These are phyloP conservation scores for Ostrea denselamellosa DNA, from an alignment of 1,140 invertebrate genomes.

Conservation along the genomic window DNA sequence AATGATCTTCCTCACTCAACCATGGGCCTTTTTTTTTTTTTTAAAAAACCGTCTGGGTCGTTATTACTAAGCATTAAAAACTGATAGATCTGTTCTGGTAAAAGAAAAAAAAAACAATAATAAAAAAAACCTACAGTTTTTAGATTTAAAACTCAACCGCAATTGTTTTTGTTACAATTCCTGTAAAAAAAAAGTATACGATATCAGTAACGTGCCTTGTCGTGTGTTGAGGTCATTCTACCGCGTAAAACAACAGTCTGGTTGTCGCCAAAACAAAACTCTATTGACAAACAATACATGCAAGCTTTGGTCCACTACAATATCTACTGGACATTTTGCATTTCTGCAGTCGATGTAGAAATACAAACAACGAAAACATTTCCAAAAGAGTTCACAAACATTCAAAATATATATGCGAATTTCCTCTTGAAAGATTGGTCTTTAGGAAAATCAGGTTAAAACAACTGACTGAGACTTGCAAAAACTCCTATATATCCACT, in stretches of 20 bases:
- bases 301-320: not conserved
- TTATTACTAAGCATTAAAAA: not conserved
- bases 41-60: not conserved
- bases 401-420: not conserved
- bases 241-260: not conserved
- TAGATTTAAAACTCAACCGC: constrained; percentile 11
- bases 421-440: not conserved
- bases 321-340: not conserved
- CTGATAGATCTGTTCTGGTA: not conserved
- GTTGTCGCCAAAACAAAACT: constrained; percentile 4
- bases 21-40: constrained; percentile 13
- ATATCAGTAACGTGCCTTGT: constrained; percentile 12
- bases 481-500: not conserved
- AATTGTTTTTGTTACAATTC: constrained; percentile 1
- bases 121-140: not conserved
- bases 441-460: not conserved
- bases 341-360: not conserved
- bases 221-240: not conserved
- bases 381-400: not conserved
- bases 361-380: not conserved
- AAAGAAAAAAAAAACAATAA: no score
- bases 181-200: not conserved
- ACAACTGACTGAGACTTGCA: not conserved
- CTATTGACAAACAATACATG: not conserved
- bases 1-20: not conserved